These are phyloP conservation scores for Drosophila longiperda DNA, from an alignment of 2,888 invertebrate species.

Conservation along the genomic window DNA sequence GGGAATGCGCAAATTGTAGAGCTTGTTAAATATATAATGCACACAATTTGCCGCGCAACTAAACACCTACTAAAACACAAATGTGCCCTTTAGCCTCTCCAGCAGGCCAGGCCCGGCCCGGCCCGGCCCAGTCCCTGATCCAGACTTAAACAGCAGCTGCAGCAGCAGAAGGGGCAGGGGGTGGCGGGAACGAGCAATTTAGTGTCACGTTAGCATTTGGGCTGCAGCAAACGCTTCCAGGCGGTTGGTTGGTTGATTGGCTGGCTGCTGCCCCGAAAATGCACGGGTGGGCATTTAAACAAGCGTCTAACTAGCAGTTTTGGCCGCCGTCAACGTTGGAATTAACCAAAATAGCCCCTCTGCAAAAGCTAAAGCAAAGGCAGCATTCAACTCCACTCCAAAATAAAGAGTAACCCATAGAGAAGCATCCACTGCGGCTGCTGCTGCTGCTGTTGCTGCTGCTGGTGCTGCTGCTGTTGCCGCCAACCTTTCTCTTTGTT, in stretches of 20 bases:
- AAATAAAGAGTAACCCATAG: slow-evolving; percentile 31
- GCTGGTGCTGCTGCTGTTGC: slow-evolving; percentile 26
- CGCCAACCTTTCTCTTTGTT: slow-evolving; percentile 73
- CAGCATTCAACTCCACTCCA: slow-evolving; percentile 28
- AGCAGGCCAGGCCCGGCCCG: slow-evolving; percentile 27
- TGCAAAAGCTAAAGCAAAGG: slow-evolving; percentile 21
- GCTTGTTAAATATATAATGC: slow-evolving; percentile 78
- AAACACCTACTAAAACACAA: slow-evolving; percentile 62
- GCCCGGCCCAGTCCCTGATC: slow-evolving; percentile 33
- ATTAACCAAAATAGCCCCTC: slow-evolving; percentile 72
- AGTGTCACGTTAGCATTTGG: slow-evolving; percentile 79
- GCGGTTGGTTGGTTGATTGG: slow-evolving; percentile 42
- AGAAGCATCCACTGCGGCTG: slow-evolving; percentile 36
- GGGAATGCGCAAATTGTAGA: slow-evolving; percentile 61
- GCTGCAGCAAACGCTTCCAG: slow-evolving; percentile 64
- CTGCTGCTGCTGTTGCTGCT: slow-evolving; percentile 25
- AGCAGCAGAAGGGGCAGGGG: background rate
- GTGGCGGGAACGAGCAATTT: slow-evolving; percentile 56
- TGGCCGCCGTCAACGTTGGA: slow-evolving; percentile 71
- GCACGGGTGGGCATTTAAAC: slow-evolving; percentile 71
- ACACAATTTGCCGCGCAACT: slow-evolving; percentile 63
- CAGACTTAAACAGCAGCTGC: slow-evolving; percentile 1
- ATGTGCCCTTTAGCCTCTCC: slow-evolving; percentile 72
- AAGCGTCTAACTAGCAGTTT: slow-evolving; percentile 74
- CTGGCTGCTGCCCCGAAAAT: slow-evolving; percentile 36